Evolutionary conservation across 2,797 vertebrate species (phyloP).

Genomic region (Etheostoma perlongum): DNA sequence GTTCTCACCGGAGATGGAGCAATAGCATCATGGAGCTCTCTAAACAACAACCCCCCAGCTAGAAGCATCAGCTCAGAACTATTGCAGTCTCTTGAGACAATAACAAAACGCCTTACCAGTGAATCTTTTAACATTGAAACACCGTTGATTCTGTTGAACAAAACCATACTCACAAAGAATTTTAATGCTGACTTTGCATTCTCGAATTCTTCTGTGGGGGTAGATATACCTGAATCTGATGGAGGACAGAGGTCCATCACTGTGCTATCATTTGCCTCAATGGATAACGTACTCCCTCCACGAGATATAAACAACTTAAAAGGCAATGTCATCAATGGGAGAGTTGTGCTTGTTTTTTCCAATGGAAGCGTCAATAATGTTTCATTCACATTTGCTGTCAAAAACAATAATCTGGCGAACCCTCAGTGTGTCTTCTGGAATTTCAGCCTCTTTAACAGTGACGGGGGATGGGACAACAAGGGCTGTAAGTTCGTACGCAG

Average conservation of each 20-base stretch:
- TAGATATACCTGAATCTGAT: constrained; percentile 70
- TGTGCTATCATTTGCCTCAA: constrained; percentile 84
- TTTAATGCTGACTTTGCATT: constrained; percentile 47
- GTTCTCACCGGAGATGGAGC: constrained; percentile 61
- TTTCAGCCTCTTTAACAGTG: constrained; percentile 75
- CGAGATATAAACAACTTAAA: constrained; percentile 57
- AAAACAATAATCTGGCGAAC: constrained; percentile 8
- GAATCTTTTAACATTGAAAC: constrained; percentile 51
- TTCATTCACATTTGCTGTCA: constrained; percentile 82
- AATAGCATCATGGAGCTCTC: constrained; percentile 65
- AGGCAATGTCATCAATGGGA: constrained; percentile 72
- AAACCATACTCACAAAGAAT: constrained; percentile 60
- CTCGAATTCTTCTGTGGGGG: constrained; percentile 72
- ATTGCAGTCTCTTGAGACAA: constrained; percentile 83
- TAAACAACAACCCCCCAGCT: constrained; percentile 60
- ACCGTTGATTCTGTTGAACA: constrained; percentile 71
- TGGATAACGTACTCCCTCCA: constrained; percentile 77
- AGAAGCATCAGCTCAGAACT: constrained; percentile 65
- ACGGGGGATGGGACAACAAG: constrained; percentile 83
- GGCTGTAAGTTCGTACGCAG: constrained; percentile 75
- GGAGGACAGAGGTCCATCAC: constrained; percentile 61
- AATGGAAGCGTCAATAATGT: constrained; percentile 73
- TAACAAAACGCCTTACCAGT: constrained; percentile 45
- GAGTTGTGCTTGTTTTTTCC: constrained; percentile 84
- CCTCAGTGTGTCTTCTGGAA: constrained; percentile 93